A percentile compares a stretch with the other conserved stretches of the same genome.
Conservation (phyloP, 2,113 vertebrate genomes). For the Patagioenas fasciata region DNA sequence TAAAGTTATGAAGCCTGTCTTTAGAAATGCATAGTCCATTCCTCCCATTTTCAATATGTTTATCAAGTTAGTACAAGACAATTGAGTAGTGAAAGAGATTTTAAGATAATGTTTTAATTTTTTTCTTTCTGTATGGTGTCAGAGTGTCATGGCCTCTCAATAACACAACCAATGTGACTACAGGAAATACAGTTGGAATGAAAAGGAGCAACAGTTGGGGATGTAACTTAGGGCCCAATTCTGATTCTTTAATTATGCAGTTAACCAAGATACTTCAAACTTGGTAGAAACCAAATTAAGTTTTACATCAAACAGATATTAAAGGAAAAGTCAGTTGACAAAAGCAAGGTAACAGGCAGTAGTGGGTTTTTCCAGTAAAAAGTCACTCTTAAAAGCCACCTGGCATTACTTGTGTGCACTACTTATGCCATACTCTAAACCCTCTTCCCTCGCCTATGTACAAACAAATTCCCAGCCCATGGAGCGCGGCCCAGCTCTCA, state of each 20-base stretch:
- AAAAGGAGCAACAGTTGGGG: fast-evolving
- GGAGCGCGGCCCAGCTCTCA: fast-evolving
- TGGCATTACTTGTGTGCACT: fast-evolving
- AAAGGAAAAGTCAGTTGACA: neutral
- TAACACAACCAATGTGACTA: fast-evolving
- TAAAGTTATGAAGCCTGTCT: neutral
- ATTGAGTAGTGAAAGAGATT: neutral
- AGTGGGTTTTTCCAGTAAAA: neutral
- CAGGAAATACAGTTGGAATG: too few relatives aligned
- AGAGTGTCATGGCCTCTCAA: neutral
- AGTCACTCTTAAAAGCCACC: neutral
- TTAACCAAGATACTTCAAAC: neutral
- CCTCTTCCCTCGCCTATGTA: fast-evolving
- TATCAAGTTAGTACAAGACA: neutral
- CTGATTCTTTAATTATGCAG: fast-evolving
- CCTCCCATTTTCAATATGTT: neutral
- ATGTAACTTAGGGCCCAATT: neutral
- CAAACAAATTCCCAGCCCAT: fast-evolving
- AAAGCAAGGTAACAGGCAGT: fast-evolving
- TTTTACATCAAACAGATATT: fast-evolving
- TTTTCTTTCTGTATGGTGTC: neutral
- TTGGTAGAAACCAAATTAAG: neutral
- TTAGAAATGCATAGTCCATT: neutral
- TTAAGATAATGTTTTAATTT: neutral
- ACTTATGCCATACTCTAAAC: fast-evolving